Base-by-base conservation (phyloP, 2,797 vertebrate species). In the Aulostomus chinensis region DNA sequence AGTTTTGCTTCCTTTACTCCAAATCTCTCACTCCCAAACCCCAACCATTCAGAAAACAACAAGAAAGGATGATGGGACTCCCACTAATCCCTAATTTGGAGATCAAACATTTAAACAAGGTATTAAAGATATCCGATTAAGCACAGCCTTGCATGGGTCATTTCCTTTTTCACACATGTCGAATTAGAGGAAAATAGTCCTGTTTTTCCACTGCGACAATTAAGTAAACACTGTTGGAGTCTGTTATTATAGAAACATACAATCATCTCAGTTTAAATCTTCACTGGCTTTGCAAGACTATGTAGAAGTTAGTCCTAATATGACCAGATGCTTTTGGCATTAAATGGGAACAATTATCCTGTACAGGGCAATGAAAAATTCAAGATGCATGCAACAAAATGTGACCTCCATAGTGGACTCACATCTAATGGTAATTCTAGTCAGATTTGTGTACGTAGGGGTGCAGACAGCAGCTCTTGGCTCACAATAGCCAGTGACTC, bases 401-500 rank as follows among this genome's bases (percentile, higher is more conserved):
- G 20, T 57, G 52, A 59, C 50, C 54, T 53, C 64, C 10, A 46
- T 5, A 34, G 45, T 68, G 26, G 46, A 41, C 67, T 58, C 29
- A 70, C 48, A 71, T 61, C 41, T 22, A 33, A 63, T 65, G 47
- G 50, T 76, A 79, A 83, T 82, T 83, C 38, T 35, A 38, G 69
- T 73, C 66, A 64, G 75, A 73, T 70, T 80, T 78, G 68, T 80
- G 73, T 53, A 72, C 28, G 35, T 58, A 24, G 40, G 53, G 53
- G 48, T 67, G 63, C 65, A 86, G 77, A 83, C 77, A 81, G 70
- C 77, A 64, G 69, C 63, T 72, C 73, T 81, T 64, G 58, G 72
- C 71, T 69, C 72, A 84, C 78, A 84, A 85, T 58, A 72, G 70
- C 64, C 48, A 79, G 2, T 76, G 78, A 80, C 69, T 85, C 68